These are phyloP conservation scores for Paraplagusia blochii DNA, from an alignment of 2,113 vertebrate species.

Conservation along the genomic window DNA sequence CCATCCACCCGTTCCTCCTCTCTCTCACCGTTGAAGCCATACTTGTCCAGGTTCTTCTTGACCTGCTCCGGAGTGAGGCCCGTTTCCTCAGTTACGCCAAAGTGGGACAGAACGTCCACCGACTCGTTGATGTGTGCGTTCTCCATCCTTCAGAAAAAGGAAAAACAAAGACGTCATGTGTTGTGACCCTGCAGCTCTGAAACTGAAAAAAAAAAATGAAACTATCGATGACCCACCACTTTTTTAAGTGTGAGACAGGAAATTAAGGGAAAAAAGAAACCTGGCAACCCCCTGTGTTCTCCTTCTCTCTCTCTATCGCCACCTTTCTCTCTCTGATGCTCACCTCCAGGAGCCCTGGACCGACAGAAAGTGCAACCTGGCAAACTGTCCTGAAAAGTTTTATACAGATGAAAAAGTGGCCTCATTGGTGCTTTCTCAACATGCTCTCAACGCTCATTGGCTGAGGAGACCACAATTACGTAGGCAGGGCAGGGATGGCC, in stretches of 20 bases:
- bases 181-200: constrained; percentile 10
- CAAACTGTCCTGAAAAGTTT: constrained; percentile 74
- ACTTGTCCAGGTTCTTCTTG: constrained; percentile 84
- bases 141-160: constrained; percentile 79
- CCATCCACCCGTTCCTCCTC: constrained; percentile 13
- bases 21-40: constrained; percentile 86
- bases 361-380: constrained; percentile 78
- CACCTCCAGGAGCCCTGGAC: constrained; percentile 69
- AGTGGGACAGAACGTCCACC: constrained; percentile 81
- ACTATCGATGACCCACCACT: constrained; percentile 66
- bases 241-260: constrained; percentile 66
- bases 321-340: constrained; percentile 41
- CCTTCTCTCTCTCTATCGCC: constrained; percentile 58
- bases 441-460: constrained; percentile 66
- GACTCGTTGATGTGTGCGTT: constrained; percentile 81
- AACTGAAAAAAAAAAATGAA: constrained; percentile 24
- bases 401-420: constrained; percentile 72
- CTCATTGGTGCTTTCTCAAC: constrained; percentile 63
- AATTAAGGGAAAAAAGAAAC: constrained; percentile 51
- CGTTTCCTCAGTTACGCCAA: constrained; percentile 81
- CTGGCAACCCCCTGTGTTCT: constrained; percentile 58
- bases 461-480: constrained; percentile 56
- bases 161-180: constrained; percentile 38
- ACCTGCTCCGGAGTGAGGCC: constrained; percentile 85
- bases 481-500: constrained; percentile 62